These are phyloP conservation scores for Liolophura sinensis DNA, from an alignment of 1,140 invertebrate species.

Conservation along the genomic window DNA sequence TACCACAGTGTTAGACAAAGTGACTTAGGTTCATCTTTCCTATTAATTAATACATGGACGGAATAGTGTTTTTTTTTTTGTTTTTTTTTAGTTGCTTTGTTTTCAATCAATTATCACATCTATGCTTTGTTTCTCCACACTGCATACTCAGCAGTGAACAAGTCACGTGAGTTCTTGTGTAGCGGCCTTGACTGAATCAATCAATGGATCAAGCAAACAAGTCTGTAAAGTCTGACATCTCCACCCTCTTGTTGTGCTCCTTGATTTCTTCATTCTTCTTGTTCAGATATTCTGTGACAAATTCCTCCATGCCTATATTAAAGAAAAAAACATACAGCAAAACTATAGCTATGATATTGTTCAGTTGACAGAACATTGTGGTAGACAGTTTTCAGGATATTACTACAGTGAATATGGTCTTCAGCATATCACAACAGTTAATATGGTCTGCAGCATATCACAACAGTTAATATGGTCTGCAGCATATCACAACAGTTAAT, in stretches of 20 bases:
- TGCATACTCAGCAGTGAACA: too few relatives aligned
- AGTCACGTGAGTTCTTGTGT: too few relatives aligned
- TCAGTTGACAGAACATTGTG: neutral
- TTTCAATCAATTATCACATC: too few relatives aligned
- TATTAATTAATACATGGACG: too few relatives aligned
- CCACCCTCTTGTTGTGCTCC: constrained; percentile 35
- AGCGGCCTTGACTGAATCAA: too few relatives aligned
- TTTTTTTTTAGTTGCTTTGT: too few relatives aligned
- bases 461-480: neutral
- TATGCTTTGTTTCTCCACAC: too few relatives aligned
- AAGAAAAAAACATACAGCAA: neutral
- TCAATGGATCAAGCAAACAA: constrained; percentile 26
- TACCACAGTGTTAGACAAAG: too few relatives aligned
- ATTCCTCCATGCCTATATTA: constrained; percentile 35
- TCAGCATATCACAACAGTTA: neutral
- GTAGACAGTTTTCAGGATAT: neutral
- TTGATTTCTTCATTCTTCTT: constrained; percentile 36
- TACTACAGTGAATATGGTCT: constrained; percentile 1
- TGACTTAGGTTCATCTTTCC: too few relatives aligned
- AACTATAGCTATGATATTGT: neutral
- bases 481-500: neutral
- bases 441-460: neutral
- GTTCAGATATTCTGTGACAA: constrained; percentile 33
- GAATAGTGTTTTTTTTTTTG: too few relatives aligned
- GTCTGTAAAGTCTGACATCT: constrained; percentile 31